Conservation (phyloP, 2,888 invertebrate genomes). For the Mystacides longicornis region DNA sequence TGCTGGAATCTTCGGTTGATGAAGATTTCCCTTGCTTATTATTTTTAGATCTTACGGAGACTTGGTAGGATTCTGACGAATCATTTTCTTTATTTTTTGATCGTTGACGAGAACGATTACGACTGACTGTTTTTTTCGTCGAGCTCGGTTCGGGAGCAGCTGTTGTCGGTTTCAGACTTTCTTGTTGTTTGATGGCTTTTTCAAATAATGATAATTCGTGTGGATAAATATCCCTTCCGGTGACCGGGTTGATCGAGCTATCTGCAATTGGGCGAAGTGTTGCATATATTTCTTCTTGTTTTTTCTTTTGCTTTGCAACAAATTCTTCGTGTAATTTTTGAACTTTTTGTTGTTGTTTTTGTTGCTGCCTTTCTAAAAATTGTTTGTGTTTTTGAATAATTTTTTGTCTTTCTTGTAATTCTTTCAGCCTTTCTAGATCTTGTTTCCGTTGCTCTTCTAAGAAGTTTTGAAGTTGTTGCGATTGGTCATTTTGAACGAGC, state of each 20-base stretch:
- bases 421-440: slow-evolving; percentile 53
- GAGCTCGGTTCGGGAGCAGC: slow-evolving; percentile 52
- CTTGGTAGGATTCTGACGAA: slow-evolving; percentile 34
- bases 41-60: slow-evolving; percentile 49
- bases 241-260: slow-evolving; percentile 38
- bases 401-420: slow-evolving; percentile 63
- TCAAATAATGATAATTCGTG: slow-evolving; percentile 59
- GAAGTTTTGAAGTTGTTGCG: slow-evolving; percentile 49
- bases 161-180: slow-evolving; percentile 60
- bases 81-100: slow-evolving; percentile 37
- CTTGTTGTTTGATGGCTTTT: slow-evolving; percentile 59
- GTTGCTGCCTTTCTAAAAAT: slow-evolving; percentile 70
- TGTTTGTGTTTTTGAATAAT: slow-evolving; percentile 70
- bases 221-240: slow-evolving; percentile 49
- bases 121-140: slow-evolving; percentile 36
- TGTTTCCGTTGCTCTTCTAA: slow-evolving; percentile 56
- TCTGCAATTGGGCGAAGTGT: slow-evolving; percentile 47
- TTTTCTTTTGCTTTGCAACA: slow-evolving; percentile 60
- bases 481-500: slow-evolving; percentile 45
- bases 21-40: slow-evolving; percentile 51
- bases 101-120: slow-evolving; percentile 32
- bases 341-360: slow-evolving; percentile 70
- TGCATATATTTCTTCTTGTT: slow-evolving; percentile 45
- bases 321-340: slow-evolving; percentile 66
- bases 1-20: slow-evolving; percentile 39